Evolutionary conservation across 2,797 vertebrate genomes (phyloP), one percentile per base, ranked within the genome.

Genomic region (Leuciscus waleckii): DNA sequence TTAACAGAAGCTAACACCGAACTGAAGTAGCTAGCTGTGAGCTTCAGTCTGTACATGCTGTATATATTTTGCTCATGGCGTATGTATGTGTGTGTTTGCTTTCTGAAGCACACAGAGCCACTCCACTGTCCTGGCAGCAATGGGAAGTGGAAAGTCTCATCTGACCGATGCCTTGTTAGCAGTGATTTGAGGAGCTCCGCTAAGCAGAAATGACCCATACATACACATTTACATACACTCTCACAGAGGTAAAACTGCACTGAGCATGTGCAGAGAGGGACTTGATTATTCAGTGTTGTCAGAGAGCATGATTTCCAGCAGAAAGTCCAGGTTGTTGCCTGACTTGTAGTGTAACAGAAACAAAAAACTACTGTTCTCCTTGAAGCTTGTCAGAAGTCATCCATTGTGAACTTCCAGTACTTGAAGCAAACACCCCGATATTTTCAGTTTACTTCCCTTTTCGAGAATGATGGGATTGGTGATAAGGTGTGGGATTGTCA

Each of bases 401-500:
- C 77, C 16, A 63, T 61, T 61, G 26, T 41, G 56, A 73, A 70
- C 29, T 41, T 76, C 23, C 54, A 37, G 71, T 81, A 81, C 43
- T 83, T 32, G 39, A 81, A 86, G 29, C 56, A 35, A 54, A 56
- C 58, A 49, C 67, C 19, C 61, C 17, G 21, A 49, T 11, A 7
- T 49, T 73, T 82, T 58, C 16, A 23, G 7, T 43, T 70, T 29
- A 32, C 23, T 77, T 83, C 61, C 73, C 75, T 86, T 81, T 73
- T 81, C 69, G 14, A 58, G 29, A 70, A 32, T 69, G 68, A 58
- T 69, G 70, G 65, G 82, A 76, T 71, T 81, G 84, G 61, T 63
- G 49, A 82, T 54, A 86, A 68, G 77, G 79, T 46, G 37, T 41
- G 75, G 88, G 82, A 89, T 87, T 89, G 86, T 87, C 87, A 78